These are phyloP conservation scores for Hydrozoanthus gracilis DNA, from an alignment of 92 coral and sea anemone species.

Conservation along the genomic window DNA sequence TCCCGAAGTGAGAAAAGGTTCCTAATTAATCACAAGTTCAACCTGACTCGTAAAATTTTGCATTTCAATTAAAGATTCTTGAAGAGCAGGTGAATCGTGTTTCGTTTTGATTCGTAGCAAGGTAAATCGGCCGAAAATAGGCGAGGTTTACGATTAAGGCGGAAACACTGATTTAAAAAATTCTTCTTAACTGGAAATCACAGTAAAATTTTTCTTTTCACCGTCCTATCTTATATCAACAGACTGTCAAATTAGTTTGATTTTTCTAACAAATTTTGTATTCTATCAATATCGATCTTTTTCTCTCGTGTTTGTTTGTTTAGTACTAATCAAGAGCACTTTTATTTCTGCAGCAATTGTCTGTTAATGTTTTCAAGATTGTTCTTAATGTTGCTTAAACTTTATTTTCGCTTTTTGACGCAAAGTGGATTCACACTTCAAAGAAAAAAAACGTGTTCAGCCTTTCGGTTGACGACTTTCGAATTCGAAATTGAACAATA, in stretches of 20 bases:
- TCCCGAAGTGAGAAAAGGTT: neutral
- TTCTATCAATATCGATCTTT: neutral
- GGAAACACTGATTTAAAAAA: too few species aligned
- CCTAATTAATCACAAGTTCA: conserved; percentile 8
- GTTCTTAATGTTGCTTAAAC: neutral
- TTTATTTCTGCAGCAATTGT: neutral
- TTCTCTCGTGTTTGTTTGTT: neutral
- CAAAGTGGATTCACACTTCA: too few species aligned
- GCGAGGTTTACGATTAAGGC: too few species aligned
- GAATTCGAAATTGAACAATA: neutral
- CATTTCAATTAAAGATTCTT: neutral
- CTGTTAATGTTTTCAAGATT: neutral
- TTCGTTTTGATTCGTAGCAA: too few species aligned
- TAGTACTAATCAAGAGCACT: neutral
- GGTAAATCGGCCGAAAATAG: too few species aligned
- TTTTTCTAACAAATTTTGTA: neutral
- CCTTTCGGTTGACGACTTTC: too few species aligned
- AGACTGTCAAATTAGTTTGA: neutral
- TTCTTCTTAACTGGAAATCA: too few species aligned
- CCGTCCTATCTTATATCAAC: neutral
- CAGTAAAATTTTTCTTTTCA: too few species aligned
- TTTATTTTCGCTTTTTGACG: neutral
- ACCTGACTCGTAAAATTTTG: neutral
- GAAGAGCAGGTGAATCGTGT: too few species aligned
- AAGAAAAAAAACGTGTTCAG: too few species aligned